A percentile compares a stretch with the other conserved stretches of the same genome.
phyloP scores from a whole-genome alignment of 2,113 vertebrate species.

The Elephas maximus region DNA sequence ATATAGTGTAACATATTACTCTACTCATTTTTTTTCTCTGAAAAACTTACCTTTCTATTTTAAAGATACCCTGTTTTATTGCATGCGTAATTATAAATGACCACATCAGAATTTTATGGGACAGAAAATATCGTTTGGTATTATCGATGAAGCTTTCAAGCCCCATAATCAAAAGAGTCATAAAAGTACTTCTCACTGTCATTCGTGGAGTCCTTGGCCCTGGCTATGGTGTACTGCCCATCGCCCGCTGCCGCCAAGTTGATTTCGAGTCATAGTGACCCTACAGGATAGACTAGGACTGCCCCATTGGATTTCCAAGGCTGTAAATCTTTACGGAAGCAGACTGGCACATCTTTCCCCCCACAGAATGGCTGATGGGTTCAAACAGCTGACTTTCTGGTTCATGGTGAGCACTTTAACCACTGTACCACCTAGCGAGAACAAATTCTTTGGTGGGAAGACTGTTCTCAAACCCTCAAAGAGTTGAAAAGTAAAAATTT shows the following conservation, averaged over 20 bases:
- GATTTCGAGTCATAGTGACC: too few relatives aligned
- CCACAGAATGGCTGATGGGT: too few relatives aligned
- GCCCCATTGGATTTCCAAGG: too few relatives aligned
- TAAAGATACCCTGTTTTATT: background rate
- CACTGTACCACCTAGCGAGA: background rate
- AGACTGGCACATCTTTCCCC: too few relatives aligned
- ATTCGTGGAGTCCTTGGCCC: background rate
- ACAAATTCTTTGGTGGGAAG: background rate
- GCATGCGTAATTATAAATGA: background rate
- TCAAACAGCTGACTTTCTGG: too few relatives aligned
- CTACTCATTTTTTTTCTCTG: background rate
- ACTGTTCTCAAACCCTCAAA: background rate
- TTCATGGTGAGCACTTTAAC: too few relatives aligned
- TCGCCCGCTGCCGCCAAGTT: too few relatives aligned
- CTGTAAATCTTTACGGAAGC: too few relatives aligned
- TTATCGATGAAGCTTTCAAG: background rate
- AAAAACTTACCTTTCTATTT: slow-evolving; percentile 10
- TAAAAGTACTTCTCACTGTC: background rate
- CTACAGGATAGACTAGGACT: too few relatives aligned
- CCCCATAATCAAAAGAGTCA: background rate
- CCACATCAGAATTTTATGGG: background rate
- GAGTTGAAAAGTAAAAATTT: slow-evolving; percentile 3
- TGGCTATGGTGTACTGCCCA: background rate
- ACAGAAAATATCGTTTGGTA: background rate
- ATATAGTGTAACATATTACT: background rate